These are phyloP conservation scores for Melanotaenia parkinsoni DNA, from an alignment of 2,797 vertebrate species.

Conservation along the genomic window DNA sequence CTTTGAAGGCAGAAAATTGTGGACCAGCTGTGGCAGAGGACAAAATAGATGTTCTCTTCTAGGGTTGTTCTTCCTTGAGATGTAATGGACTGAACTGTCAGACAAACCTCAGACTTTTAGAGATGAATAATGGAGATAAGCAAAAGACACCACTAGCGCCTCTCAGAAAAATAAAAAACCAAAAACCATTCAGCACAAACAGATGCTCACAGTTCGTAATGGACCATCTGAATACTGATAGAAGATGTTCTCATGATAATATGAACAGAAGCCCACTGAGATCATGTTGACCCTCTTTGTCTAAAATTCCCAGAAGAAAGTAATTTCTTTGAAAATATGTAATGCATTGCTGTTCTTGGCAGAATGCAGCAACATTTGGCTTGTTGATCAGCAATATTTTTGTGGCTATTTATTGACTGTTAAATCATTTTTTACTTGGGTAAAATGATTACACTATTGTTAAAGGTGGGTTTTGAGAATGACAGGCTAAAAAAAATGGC, in stretches of 20 bases:
- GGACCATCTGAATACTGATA: constrained; percentile 43
- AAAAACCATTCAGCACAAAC: constrained; percentile 12
- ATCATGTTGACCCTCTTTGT: constrained; percentile 16
- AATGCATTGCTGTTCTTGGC: neutral
- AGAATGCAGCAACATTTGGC: neutral
- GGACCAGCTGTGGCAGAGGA: neutral
- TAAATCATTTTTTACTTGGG: constrained; percentile 16
- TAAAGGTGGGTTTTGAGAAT: neutral
- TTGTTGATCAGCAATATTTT: constrained; percentile 28
- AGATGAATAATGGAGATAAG: neutral
- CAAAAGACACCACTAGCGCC: constrained; percentile 12
- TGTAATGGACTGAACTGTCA: constrained; percentile 19
- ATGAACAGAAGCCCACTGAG: constrained; percentile 19
- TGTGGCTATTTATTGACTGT: constrained; percentile 34
- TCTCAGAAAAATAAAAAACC: neutral
- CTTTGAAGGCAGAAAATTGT: neutral
- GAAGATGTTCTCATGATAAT: constrained; percentile 23
- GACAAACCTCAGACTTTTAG: constrained; percentile 27
- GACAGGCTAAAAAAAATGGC: constrained; percentile 7
- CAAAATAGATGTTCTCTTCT: neutral
- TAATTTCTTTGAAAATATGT: neutral
- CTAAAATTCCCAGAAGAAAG: constrained; percentile 15
- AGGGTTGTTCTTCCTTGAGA: constrained; percentile 15
- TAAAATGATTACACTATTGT: neutral
- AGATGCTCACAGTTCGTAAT: constrained; percentile 29